Percentiles rank a stretch among this genome's conserved stretches.
Conservation (phyloP, 2,888 invertebrate genomes). For the Caenorhabditis macrosperma region DNA sequence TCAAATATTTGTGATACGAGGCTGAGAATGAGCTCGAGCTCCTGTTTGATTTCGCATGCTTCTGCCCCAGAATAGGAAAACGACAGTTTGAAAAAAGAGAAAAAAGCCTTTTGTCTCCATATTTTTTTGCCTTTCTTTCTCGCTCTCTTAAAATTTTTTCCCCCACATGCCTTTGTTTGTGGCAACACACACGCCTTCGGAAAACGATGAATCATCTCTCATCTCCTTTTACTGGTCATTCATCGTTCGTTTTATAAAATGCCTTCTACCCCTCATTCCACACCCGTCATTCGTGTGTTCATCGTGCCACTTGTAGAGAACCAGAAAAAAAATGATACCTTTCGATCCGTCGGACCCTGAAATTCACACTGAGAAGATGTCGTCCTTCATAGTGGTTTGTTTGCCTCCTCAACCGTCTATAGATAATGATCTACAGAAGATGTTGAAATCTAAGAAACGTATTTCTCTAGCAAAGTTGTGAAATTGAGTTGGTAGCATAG, state of each 20-base stretch:
- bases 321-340: conserved; percentile 38
- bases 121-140: too few relatives aligned
- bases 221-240: not conserved
- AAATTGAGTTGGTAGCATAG: too few relatives aligned
- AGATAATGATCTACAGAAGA: not conserved
- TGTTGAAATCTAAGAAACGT: too few relatives aligned
- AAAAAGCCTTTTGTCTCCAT: not conserved
- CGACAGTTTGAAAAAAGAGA: too few relatives aligned
- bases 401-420: too few relatives aligned
- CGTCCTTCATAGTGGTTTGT: conserved; percentile 58
- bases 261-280: conserved; percentile 25
- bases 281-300: not conserved
- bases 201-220: not conserved
- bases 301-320: not conserved
- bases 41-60: too few relatives aligned
- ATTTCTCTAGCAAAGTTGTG: too few relatives aligned
- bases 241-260: conserved; percentile 1
- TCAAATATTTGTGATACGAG: too few relatives aligned
- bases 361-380: conserved; percentile 53
- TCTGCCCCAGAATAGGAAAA: too few relatives aligned
- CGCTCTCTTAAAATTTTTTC: too few relatives aligned
- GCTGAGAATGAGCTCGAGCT: too few relatives aligned
- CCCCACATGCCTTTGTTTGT: too few relatives aligned
- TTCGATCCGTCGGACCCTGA: conserved; percentile 40
- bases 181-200: not conserved